These are phyloP conservation scores for Panorpa germanica DNA, from an alignment of 2,888 invertebrate species.

Conservation along the genomic window DNA sequence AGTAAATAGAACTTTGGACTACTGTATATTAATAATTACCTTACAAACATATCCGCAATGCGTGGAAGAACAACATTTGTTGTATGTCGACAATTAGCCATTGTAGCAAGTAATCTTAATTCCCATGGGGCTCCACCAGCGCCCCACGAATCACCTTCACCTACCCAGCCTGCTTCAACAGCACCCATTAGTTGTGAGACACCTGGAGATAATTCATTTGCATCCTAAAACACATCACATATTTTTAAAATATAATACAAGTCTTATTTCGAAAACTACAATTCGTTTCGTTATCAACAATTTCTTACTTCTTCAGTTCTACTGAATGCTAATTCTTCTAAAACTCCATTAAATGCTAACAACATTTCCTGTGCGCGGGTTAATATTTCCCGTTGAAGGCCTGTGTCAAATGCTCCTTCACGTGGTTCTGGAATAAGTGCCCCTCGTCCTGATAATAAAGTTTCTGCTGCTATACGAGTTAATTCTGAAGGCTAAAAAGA, in stretches of 20 bases:
- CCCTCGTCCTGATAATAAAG: conserved; percentile 46
- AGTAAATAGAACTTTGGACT: conserved; percentile 17
- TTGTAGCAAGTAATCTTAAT: conserved; percentile 62
- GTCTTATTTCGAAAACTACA: too few species aligned
- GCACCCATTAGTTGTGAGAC: conserved; percentile 46
- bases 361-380: conserved; percentile 37
- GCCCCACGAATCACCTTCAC: conserved; percentile 13
- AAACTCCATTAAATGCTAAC: conserved; percentile 39
- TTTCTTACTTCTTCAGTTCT: conserved; percentile 37
- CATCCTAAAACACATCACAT: too few species aligned
- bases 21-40: conserved; percentile 17
- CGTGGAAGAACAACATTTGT: conserved; percentile 51
- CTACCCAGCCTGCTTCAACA: conserved; percentile 14
- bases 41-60: conserved; percentile 45
- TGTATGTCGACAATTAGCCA: conserved; percentile 79
- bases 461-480: conserved; percentile 52
- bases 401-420: conserved; percentile 32
- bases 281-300: too few species aligned
- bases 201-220: conserved; percentile 28
- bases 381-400: conserved; percentile 23
- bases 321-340: conserved; percentile 52
- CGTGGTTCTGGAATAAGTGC: conserved; percentile 49
- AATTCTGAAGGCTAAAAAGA: conserved; percentile 43
- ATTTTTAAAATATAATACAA: too few species aligned
- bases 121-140: conserved; percentile 43